Base-by-base conservation (phyloP, 2,888 invertebrate species). In the Hoplodrina blanda region DNA sequence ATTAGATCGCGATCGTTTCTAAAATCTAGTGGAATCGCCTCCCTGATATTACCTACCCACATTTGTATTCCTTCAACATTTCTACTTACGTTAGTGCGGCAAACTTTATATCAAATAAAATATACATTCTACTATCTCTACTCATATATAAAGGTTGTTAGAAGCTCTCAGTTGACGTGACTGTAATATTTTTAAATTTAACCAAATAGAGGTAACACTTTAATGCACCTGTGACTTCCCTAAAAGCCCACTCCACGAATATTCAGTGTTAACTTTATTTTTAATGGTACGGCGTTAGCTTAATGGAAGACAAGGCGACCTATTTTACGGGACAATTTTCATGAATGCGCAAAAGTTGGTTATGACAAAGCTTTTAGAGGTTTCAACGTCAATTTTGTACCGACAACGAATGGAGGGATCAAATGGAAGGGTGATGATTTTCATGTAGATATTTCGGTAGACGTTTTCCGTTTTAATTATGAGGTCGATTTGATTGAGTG, bases 221-320 rank as follows among this genome's bases (percentile, higher is more conserved):
- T 93, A 93, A 93, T 94, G 93, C 95, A 95, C 94, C 95, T 95
- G 95, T 87, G 93, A 90, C 94, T 91, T 88, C 75, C 87, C 91
- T 94, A 93, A 94, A 94, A 94, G 94, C 94, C 88, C 90, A 92
- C 91, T 81, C 87, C 86, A 85, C 89, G 91, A 90, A 91, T 92
- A 92, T 93, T 92, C 91, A 86, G 81, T 80, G 85, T 81, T 84
- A 84, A 84, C 80, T 93, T 94, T 93, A 94, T 94, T 94, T 94
- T 94, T 95, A 95, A 95, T 95, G 95, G 93, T 86, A 82, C 86
- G 81, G 87, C 91, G 93, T 92, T 92, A 90, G 90, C 89, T 87
- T 94, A 95, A 95, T 95, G 94, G 94, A 93, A 92, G 92, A 91
- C 91, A 92, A 89, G 91, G 90, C 89, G 93, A 92, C 92, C 92